Percentiles rank a stretch among this genome's conserved stretches.
phyloP scores from a whole-genome alignment of 2,888 invertebrate species.

The Argyresthia albistria region DNA sequence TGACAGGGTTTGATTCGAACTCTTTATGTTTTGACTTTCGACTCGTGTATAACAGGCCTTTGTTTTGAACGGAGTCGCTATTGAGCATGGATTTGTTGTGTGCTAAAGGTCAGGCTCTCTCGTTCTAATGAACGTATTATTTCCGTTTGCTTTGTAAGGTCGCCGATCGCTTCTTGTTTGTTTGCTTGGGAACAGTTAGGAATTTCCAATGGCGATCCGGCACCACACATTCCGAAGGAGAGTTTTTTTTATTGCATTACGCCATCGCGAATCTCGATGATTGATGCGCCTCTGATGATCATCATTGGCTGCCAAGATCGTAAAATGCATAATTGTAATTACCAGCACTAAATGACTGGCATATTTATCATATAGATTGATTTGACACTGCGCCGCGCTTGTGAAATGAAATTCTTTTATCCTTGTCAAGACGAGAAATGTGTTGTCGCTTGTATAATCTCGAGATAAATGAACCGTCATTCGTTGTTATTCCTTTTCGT shows the following conservation, averaged over 20 bases:
- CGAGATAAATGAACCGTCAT: neutral
- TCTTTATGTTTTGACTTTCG: slow-evolving; percentile 3
- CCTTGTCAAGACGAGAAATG: neutral
- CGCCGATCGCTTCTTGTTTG: neutral
- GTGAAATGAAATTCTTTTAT: neutral
- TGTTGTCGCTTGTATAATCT: neutral
- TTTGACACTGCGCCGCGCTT: neutral
- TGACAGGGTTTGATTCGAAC: slow-evolving; percentile 4
- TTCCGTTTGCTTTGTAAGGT: neutral
- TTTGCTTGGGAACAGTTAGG: neutral
- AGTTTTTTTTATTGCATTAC: neutral
- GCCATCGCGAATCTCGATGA: neutral
- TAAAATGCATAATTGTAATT: neutral
- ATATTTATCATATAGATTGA: slow-evolving; percentile 1
- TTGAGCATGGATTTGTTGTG: neutral
- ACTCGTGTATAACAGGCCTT: neutral
- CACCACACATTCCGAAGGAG: neutral
- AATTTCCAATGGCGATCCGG: neutral
- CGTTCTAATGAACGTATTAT: slow-evolving; percentile 3
- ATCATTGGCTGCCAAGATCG: neutral
- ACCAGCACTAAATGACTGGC: neutral
- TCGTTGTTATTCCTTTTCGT: too few species aligned
- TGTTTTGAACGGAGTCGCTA: neutral
- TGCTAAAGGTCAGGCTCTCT: slow-evolving; percentile 1
- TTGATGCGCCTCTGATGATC: neutral